These are phyloP conservation scores for Delphinus delphis DNA, from an alignment of 2,113 vertebrate genomes.

Conservation along the genomic window DNA sequence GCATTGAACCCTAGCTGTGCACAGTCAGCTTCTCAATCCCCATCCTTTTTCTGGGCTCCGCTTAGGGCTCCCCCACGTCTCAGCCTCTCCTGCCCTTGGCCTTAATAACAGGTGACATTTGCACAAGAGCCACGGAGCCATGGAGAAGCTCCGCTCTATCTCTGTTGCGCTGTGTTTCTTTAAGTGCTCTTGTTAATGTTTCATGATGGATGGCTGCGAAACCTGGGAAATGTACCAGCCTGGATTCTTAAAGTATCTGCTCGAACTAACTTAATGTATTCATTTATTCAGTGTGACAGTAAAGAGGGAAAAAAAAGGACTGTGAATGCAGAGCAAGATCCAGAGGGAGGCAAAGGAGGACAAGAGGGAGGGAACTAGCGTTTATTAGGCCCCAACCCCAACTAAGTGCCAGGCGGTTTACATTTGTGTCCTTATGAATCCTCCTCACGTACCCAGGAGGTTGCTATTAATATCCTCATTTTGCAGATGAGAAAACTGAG, in stretches of 20 bases:
- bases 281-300: slow-evolving; percentile 75
- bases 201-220: slow-evolving; percentile 56
- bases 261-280: slow-evolving; percentile 55
- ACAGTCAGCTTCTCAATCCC: not conserved
- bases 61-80: not conserved
- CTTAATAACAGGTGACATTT: slow-evolving; percentile 71
- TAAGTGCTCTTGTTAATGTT: slow-evolving; percentile 74
- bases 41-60: not conserved
- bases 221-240: slow-evolving; percentile 67
- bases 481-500: slow-evolving; percentile 37
- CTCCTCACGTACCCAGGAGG: not conserved
- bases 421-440: not conserved
- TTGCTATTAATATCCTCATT: not conserved
- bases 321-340: slow-evolving; percentile 25
- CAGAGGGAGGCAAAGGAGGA: not conserved
- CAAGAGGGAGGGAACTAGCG: not conserved
- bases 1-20: not conserved
- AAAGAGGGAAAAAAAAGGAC: not conserved
- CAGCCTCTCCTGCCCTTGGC: not conserved
- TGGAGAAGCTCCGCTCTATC: not conserved
- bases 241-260: slow-evolving; percentile 57
- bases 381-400: not conserved
- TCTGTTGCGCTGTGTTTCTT: slow-evolving; percentile 34
- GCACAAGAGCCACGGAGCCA: slow-evolving; percentile 17
- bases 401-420: not conserved